These are phyloP conservation scores for Ammospiza maritima DNA, from an alignment of 2,797 vertebrate species.

Conservation along the genomic window DNA sequence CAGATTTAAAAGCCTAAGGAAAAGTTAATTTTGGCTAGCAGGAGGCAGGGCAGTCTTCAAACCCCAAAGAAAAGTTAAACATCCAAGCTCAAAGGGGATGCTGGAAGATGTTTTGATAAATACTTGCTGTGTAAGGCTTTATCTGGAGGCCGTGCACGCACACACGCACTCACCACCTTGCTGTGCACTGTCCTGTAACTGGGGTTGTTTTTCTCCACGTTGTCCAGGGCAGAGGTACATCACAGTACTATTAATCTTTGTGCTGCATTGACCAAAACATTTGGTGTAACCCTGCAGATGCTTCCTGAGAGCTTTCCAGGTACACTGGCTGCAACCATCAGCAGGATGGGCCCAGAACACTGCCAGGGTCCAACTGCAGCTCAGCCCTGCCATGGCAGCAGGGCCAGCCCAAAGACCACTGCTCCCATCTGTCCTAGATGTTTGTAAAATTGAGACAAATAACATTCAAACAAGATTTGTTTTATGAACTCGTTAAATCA, in stretches of 20 bases:
- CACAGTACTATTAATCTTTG: not conserved
- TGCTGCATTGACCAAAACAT: not conserved
- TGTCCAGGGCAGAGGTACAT: not conserved
- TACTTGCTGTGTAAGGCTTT: not conserved
- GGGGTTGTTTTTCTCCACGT: not conserved
- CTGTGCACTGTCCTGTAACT: not conserved
- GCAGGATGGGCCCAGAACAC: not conserved
- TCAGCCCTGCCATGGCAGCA: not conserved
- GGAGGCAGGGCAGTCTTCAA: not conserved
- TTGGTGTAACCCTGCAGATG: constrained; percentile 36
- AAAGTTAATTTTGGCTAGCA: not conserved
- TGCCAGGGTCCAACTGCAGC: not conserved
- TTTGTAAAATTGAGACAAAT: not conserved
- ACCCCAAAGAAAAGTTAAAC: not conserved
- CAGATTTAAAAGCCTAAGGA: not conserved
- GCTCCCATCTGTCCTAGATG: not conserved
- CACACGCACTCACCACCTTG: not conserved
- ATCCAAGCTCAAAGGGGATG: not conserved
- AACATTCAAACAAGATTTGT: not conserved
- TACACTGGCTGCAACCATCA: not conserved
- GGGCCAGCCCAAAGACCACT: not conserved
- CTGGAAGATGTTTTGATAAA: not conserved
- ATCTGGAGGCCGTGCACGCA: not conserved
- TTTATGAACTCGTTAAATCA: not conserved
- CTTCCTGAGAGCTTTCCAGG: constrained; percentile 39